Percentiles rank a stretch among this genome's conserved stretches.
Conservation (phyloP, 2,797 vertebrate species). For the Falco berigora region DNA sequence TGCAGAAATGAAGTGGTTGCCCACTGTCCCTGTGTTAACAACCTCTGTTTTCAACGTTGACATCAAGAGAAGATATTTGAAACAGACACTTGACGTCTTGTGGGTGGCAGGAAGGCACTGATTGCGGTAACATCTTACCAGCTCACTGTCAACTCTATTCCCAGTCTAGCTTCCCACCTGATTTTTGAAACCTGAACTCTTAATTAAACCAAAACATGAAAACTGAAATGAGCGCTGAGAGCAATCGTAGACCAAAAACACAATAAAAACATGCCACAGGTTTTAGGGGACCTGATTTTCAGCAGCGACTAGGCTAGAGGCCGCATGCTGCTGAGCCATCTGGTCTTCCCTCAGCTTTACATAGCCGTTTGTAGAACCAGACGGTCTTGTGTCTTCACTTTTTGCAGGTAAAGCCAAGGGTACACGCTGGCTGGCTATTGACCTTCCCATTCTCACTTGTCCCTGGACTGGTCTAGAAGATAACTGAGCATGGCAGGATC, state of each 20-base stretch:
- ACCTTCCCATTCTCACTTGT: background rate
- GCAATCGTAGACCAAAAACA: background rate
- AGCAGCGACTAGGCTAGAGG: background rate
- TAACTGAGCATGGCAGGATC: background rate
- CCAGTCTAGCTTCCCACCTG: background rate
- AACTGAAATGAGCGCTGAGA: conserved; percentile 3
- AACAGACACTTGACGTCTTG: background rate
- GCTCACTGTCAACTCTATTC: background rate
- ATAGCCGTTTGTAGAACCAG: background rate
- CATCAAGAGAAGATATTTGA: background rate
- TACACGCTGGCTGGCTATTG: background rate
- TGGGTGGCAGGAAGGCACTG: background rate
- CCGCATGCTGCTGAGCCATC: background rate
- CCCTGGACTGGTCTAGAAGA: background rate
- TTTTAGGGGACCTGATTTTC: conserved; percentile 4
- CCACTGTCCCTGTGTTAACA: background rate
- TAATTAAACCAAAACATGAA: background rate
- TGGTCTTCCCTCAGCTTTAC: conserved; percentile 8
- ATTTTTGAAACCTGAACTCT: conserved; percentile 11
- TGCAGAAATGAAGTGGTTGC: background rate
- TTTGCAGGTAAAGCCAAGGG: background rate
- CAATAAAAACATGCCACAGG: background rate
- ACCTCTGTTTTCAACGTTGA: background rate
- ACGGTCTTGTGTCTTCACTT: background rate
- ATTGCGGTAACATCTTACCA: background rate